phyloP scores from a whole-genome alignment of 2,797 vertebrate genomes.

The Ataeniobius toweri region DNA sequence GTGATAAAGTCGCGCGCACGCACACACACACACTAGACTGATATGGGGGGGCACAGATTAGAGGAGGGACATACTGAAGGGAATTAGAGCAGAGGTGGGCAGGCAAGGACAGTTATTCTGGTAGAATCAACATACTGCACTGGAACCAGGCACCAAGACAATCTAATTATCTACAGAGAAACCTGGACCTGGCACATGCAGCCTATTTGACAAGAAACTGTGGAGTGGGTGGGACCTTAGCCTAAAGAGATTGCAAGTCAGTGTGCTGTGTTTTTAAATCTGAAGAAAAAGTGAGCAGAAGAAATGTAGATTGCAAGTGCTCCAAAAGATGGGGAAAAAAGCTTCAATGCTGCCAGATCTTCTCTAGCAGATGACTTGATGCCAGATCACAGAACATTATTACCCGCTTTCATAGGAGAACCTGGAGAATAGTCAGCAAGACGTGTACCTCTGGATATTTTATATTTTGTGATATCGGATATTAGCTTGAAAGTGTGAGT shows the following conservation, averaged over 20 bases:
- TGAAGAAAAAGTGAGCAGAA: slow-evolving; percentile 18
- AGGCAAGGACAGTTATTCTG: slow-evolving; percentile 65
- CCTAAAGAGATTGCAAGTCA: slow-evolving; percentile 8
- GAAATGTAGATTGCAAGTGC: not conserved
- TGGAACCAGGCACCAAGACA: slow-evolving; percentile 59
- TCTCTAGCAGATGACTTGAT: slow-evolving; percentile 25
- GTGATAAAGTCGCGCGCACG: slow-evolving; percentile 19
- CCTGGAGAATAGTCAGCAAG: slow-evolving; percentile 23
- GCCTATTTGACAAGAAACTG: slow-evolving; percentile 25
- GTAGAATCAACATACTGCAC: slow-evolving; percentile 59
- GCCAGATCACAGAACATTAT: slow-evolving; percentile 38
- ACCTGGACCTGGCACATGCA: slow-evolving; percentile 35
- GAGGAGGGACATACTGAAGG: slow-evolving; percentile 49
- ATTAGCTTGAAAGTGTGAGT: slow-evolving; percentile 14
- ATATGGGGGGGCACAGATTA: slow-evolving; percentile 37
- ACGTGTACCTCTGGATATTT: slow-evolving; percentile 2
- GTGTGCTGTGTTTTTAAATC: slow-evolving; percentile 20
- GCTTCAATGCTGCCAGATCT: slow-evolving; percentile 33
- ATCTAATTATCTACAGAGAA: slow-evolving; percentile 62
- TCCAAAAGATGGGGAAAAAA: not conserved
- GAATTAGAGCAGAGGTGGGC: slow-evolving; percentile 51
- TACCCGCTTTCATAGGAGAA: slow-evolving; percentile 39
- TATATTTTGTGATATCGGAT: slow-evolving; percentile 41
- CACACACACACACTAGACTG: slow-evolving; percentile 41
- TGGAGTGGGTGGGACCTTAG: slow-evolving; percentile 20